phyloP scores from a whole-genome alignment of 2,113 vertebrate genomes.

The Stictonetta naevosa region DNA sequence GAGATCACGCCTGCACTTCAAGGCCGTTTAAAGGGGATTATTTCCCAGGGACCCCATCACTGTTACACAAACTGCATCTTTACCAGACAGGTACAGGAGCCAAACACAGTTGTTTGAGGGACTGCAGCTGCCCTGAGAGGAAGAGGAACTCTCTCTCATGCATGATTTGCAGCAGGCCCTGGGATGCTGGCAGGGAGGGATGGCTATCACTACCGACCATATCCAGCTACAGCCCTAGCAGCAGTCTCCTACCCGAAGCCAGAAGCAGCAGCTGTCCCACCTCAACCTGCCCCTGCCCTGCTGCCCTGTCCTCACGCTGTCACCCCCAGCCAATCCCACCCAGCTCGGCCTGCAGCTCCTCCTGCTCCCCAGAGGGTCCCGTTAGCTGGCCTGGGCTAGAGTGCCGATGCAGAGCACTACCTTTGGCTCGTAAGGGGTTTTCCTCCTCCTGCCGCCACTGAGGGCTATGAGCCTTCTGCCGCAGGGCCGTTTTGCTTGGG shows the following conservation, averaged over 20 bases:
- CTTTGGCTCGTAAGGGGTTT: neutral
- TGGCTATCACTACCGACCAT: neutral
- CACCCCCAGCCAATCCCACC: neutral
- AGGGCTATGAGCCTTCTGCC: neutral
- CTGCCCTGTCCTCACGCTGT: neutral
- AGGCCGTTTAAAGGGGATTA: neutral
- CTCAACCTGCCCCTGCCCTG: neutral
- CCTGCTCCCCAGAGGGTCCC: neutral
- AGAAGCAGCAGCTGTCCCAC: neutral
- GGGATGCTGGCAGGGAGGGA: neutral
- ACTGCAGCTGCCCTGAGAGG: neutral
- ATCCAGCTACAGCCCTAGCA: neutral
- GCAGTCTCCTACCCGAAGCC: neutral
- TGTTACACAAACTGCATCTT: neutral
- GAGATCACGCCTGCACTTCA: neutral
- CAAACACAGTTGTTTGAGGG: neutral
- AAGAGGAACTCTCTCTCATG: neutral
- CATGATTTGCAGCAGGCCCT: neutral
- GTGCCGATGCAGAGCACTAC: neutral
- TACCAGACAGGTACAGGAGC: neutral
- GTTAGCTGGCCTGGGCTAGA: neutral
- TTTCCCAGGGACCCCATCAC: neutral
- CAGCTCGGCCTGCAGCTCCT: neutral
- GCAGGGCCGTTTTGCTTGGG: too few species aligned
- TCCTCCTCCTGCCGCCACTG: rapidly evolving